Base-by-base conservation (phyloP, 2,113 vertebrate genomes). In the Falcunculus frontatus region DNA sequence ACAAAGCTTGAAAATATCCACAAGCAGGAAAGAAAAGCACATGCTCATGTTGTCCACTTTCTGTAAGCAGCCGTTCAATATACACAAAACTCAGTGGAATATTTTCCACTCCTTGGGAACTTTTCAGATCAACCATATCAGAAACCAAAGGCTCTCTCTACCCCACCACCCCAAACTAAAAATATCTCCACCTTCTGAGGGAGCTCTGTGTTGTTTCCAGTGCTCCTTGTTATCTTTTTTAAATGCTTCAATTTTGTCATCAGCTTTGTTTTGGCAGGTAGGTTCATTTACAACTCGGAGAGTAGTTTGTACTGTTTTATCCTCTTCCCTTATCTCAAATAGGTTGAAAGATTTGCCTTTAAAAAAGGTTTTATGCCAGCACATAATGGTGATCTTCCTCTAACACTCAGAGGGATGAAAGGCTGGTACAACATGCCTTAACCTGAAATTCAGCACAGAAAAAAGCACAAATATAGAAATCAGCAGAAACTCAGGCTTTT, bases 341-440 rank as follows among this genome's bases (percentile, higher is more conserved):
- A 35, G n/a, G 26, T 92, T 95, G 68, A 92, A 94, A 88, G 47
- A 57, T 90, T 90, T 90, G n/a, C 35, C 74, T 91, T 96, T 93
- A 64, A 70, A 73, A 93, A 76, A 55, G n/a, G 12, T 29, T 84
- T 91, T 72, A 64, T 62, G 78, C 87, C 70, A 96, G 37, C 63
- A 91, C 64, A 74, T 90, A 96, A 90, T 75, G 9, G 22, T 37
- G 77, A 46, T 68, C 72, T 55, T 37, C 50, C 53, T 81, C 42
- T 60, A 91, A 78, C n/a, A 72, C 52, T 94, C 46, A 59, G 41
- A 84, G 41, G 56, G 33, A 77, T 57, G 39, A 76, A 93, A 86
- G 44, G 46, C 89, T 90, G 52, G 60, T 70, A 77, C 26, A 68
- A 37, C 26, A 60, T 29, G 55, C 23, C 74, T 81, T 42, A 64